These are phyloP conservation scores for Myiothlypis chrysogaster DNA, from an alignment of 2,797 vertebrate genomes.

Conservation along the genomic window DNA sequence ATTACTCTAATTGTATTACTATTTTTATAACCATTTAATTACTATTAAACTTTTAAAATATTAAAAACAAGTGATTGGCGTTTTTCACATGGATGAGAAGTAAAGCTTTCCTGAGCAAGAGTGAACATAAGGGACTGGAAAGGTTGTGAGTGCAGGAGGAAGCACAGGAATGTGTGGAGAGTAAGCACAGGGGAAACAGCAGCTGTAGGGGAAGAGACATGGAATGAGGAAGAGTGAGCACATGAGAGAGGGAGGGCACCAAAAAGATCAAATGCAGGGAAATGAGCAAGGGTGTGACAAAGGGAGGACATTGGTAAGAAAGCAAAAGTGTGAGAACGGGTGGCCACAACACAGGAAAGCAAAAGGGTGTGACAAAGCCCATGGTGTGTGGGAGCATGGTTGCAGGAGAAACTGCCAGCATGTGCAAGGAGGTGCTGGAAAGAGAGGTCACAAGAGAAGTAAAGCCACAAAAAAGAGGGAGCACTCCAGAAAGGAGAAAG, in stretches of 20 bases:
- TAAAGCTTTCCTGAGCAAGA: neutral
- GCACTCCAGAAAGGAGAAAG: neutral
- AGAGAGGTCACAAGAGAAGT: neutral
- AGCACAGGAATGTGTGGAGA: neutral
- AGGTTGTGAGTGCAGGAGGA: neutral
- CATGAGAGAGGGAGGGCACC: neutral
- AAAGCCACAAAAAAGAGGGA: neutral
- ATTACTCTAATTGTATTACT: too few species aligned
- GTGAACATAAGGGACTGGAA: neutral
- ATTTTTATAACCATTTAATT: too few species aligned
- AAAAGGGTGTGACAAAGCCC: neutral
- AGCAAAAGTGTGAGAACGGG: neutral
- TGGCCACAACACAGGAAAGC: neutral
- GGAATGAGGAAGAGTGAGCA: neutral
- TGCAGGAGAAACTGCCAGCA: neutral
- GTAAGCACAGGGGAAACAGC: neutral
- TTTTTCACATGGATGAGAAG: neutral
- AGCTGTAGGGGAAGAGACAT: neutral
- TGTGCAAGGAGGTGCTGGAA: neutral
- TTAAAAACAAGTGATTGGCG: too few species aligned
- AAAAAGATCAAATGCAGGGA: neutral
- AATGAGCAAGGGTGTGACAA: neutral
- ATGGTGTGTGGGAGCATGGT: too few species aligned
- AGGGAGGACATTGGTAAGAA: neutral
- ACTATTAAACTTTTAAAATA: too few species aligned